Evolutionary conservation across 1,140 invertebrate species (phyloP).

Genomic region (Oscheius sp.): DNA sequence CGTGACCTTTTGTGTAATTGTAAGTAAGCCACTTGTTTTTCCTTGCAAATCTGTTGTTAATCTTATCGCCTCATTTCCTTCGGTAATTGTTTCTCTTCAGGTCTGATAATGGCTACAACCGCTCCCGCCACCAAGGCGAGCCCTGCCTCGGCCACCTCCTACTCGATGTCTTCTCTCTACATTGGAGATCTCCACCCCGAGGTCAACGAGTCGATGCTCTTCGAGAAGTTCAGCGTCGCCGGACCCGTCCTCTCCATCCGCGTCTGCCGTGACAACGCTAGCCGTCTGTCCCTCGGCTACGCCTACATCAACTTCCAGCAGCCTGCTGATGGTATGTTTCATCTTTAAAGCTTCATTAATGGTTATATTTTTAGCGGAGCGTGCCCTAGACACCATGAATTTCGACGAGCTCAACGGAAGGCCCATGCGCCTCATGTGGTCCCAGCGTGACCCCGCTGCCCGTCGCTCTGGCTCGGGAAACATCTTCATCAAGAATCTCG

Average conservation of each 20-base stretch:
- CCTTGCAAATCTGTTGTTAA: no score
- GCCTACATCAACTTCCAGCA: conserved; percentile 99
- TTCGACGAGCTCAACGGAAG: conserved; percentile 95
- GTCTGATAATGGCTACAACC: conserved; percentile 27
- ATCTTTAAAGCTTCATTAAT: not conserved
- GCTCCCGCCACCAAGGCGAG: conserved; percentile 23
- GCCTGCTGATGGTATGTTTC: conserved; percentile 74
- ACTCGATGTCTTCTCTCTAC: conserved; percentile 80
- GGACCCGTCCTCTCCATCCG: conserved; percentile 96
- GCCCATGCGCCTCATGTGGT: conserved; percentile 99
- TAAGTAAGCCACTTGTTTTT: no score
- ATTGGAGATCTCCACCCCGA: conserved; percentile 97
- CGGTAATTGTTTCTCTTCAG: no score
- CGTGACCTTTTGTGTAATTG: no score
- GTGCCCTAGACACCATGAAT: conserved; percentile 99
- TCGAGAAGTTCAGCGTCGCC: conserved; percentile 96
- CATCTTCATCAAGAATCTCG: conserved; percentile 81
- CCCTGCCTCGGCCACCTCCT: conserved; percentile 49
- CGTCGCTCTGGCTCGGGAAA: conserved; percentile 97
- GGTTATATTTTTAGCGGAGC: conserved; percentile 79
- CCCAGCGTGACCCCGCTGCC: conserved; percentile 91
- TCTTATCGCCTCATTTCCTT: no score
- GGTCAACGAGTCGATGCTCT: conserved; percentile 97
- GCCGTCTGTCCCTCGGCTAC: conserved; percentile 92
- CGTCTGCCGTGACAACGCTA: conserved; percentile 95